Base-by-base conservation (phyloP, 2,888 invertebrate genomes). In the Tetragonisca angustula region DNA sequence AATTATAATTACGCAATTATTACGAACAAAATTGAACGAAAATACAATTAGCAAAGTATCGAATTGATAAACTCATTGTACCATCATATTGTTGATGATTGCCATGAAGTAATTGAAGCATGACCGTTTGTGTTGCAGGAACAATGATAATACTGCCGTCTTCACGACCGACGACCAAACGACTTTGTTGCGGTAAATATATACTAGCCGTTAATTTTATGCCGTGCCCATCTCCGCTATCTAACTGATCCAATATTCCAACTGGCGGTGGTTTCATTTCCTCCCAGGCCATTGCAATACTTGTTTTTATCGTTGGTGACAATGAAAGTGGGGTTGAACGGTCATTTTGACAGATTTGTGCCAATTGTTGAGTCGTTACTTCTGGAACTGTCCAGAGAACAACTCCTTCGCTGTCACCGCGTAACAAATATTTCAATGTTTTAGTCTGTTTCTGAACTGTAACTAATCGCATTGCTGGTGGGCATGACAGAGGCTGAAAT, bases 101-200 rank as follows among this genome's bases (percentile, higher is more conserved):
- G 11, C 98, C 98, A 89, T 98, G 98, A 78, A 99, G 95, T 76
- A 99, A 94, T 92, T 99, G 99, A 87, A 98, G 95, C 96, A 98
- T 98, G 5, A 99, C 98, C 0, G 99, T 98, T 93, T 99, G 98
- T 0, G 98, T 98, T 0, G 99, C 99, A 43, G 99, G 98, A 72
- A 99, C 97, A 84, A 99, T 98, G 36, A 99, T 97, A 85, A 99
- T 99, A 76, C 98, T 97, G 3, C 99, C 99, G 93, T 99, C 99
- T 93, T 98, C 98, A 17, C 99, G 96, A 0, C 99, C 99, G 85
- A 99, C 98, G 19, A 99, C 99, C 79, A 99, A 95, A 13, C 98
- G 97, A 91, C 99, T 99, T 92, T 99, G 99, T 73, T 97, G 97
- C 0, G 99, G 97, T 74, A 99, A 95, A 95, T 99, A 99, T 91